Percentiles rank a stretch among this genome's conserved stretches.
phyloP scores from a whole-genome alignment of 1,140 invertebrate species.

The Scaptomyza montana region DNA sequence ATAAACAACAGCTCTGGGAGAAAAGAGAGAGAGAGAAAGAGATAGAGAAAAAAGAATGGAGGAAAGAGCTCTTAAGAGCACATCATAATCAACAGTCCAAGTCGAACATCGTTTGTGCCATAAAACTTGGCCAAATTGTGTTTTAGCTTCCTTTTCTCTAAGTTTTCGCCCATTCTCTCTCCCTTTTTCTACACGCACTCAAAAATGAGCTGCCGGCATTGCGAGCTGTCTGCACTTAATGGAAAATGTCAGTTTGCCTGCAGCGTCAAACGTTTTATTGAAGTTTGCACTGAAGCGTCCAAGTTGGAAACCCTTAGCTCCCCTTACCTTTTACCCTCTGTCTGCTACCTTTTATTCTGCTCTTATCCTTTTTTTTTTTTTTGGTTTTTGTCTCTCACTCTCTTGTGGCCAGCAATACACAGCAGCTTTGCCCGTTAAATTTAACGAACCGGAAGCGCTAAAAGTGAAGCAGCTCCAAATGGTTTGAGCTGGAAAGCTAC shows the following conservation, averaged over 20 bases:
- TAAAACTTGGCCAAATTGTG: constrained; percentile 50
- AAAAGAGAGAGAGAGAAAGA: neutral
- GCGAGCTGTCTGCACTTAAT: constrained; percentile 77
- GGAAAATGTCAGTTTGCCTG: constrained; percentile 80
- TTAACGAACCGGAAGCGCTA: constrained; percentile 77
- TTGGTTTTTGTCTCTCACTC: constrained; percentile 11
- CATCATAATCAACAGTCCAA: constrained; percentile 42
- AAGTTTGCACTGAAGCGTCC: constrained; percentile 65
- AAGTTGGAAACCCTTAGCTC: constrained; percentile 16
- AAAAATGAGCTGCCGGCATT: constrained; percentile 20
- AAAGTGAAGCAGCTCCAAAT: constrained; percentile 48
- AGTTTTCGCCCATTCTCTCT: neutral
- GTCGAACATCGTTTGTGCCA: constrained; percentile 19
- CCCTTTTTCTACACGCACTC: neutral
- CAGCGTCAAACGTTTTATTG: constrained; percentile 80
- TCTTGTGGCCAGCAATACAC: constrained; percentile 34
- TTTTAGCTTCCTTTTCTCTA: neutral
- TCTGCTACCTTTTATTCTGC: constrained; percentile 36
- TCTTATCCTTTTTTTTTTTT: constrained; percentile 6
- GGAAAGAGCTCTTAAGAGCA: constrained; percentile 20
- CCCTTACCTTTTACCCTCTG: constrained; percentile 22
- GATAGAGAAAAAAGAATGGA: neutral
- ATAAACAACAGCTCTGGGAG: constrained; percentile 35
- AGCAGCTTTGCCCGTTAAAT: constrained; percentile 52
- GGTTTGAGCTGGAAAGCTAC: constrained; percentile 13